Conservation (phyloP, 2,888 invertebrate genomes). For the Alviniconcha strummeri region DNA sequence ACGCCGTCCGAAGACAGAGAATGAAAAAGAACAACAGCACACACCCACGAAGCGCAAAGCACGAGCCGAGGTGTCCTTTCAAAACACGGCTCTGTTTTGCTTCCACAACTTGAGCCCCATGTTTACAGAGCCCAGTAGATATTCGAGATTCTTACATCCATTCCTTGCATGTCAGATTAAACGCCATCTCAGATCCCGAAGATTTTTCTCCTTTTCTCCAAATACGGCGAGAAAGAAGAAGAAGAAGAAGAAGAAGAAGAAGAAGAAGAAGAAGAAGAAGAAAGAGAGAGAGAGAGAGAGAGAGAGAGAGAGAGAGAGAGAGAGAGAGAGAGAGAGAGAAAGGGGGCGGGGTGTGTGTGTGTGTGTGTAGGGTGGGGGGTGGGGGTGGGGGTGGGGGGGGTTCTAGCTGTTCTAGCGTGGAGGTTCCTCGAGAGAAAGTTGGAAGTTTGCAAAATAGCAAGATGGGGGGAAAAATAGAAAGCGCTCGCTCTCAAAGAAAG, state of each 20-base stretch:
- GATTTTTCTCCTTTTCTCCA: background rate
- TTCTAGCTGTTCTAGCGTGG: background rate
- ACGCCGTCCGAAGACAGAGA: too few relatives aligned
- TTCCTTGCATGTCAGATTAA: conserved; percentile 25
- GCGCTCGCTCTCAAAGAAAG: background rate
- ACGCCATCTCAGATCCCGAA: conserved; percentile 12
- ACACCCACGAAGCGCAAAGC: background rate
- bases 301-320: too few relatives aligned
- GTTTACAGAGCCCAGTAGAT: conserved; percentile 16
- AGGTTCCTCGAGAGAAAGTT: too few relatives aligned
- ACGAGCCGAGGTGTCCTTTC: conserved; percentile 5
- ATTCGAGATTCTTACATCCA: conserved; percentile 5
- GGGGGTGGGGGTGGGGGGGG: background rate
- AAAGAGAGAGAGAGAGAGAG: too few relatives aligned
- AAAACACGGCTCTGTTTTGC: conserved; percentile 4
- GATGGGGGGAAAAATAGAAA: background rate
- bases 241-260: background rate
- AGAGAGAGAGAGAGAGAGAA: too few relatives aligned
- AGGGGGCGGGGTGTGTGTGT: too few relatives aligned
- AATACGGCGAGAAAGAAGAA: background rate
- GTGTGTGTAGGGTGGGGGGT: too few relatives aligned
- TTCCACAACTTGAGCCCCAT: conserved; percentile 8
- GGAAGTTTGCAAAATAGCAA: background rate
- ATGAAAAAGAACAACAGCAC: too few relatives aligned
- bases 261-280: too few relatives aligned